phyloP scores from a whole-genome alignment of 2,888 invertebrate species.

The Melolontha melolontha region DNA sequence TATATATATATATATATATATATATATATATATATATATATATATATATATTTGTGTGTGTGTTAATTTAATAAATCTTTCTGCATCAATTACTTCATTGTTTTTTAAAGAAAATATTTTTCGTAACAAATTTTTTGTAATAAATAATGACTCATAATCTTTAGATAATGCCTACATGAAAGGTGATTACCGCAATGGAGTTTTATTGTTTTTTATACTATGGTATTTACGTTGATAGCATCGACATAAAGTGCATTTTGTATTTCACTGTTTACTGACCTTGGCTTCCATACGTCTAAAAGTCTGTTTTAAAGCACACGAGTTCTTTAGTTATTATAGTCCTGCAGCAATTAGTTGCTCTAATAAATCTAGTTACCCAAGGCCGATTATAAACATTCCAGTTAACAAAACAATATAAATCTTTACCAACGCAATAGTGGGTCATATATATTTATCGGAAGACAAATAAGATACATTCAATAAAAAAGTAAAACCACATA shows the following conservation, averaged over 20 bases:
- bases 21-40: too few species aligned
- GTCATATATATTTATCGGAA: slow-evolving; percentile 15
- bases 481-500: too few species aligned
- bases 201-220: slow-evolving; percentile 24
- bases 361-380: slow-evolving; percentile 52
- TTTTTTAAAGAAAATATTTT: background rate
- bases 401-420: slow-evolving; percentile 45
- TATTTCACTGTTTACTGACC: slow-evolving; percentile 38
- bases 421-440: slow-evolving; percentile 38
- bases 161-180: background rate
- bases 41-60: too few species aligned
- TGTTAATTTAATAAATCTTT: too few species aligned
- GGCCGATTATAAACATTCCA: slow-evolving; percentile 47
- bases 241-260: slow-evolving; percentile 30
- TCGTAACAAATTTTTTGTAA: background rate
- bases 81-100: too few species aligned
- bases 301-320: slow-evolving; percentile 44
- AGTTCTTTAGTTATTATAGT: slow-evolving; percentile 48
- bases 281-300: slow-evolving; percentile 47
- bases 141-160: background rate
- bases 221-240: slow-evolving; percentile 7
- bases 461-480: slow-evolving; percentile 12
- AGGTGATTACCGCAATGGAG: slow-evolving; percentile 12
- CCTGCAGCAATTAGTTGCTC: slow-evolving; percentile 51
- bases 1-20: too few species aligned